Conservation (phyloP, 2,797 vertebrate genomes). For the Brotula barbata region DNA sequence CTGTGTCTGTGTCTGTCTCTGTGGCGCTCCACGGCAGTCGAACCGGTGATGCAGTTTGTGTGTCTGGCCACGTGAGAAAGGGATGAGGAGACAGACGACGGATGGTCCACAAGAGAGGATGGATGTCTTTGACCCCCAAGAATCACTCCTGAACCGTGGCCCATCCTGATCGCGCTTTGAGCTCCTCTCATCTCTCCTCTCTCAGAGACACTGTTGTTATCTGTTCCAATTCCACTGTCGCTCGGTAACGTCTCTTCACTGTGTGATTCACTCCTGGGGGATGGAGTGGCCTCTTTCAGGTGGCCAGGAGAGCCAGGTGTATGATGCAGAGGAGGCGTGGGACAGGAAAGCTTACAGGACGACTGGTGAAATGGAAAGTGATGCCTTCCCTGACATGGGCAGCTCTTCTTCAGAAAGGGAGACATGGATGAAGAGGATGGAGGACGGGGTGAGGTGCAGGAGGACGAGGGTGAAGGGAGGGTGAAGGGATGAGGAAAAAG, state of each 20-base stretch:
- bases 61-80: constrained; percentile 64
- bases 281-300: constrained; percentile 90
- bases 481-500: constrained; percentile 75
- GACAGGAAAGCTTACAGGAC: constrained; percentile 77
- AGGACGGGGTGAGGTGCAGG: constrained; percentile 37
- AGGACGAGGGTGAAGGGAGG: constrained; percentile 44
- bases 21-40: constrained; percentile 71
- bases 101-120: constrained; percentile 81
- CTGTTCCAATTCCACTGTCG: constrained; percentile 92
- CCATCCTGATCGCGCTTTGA: constrained; percentile 62
- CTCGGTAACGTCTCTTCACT: constrained; percentile 92
- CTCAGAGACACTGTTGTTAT: constrained; percentile 92
- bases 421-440: constrained; percentile 78
- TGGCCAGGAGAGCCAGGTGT: constrained; percentile 88
- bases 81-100: constrained; percentile 73
- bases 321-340: constrained; percentile 55
- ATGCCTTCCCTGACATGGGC: constrained; percentile 86
- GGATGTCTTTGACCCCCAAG: constrained; percentile 64
- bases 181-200: constrained; percentile 83
- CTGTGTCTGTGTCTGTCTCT: constrained; percentile 92
- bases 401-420: constrained; percentile 87
- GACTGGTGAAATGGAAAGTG: constrained; percentile 80
- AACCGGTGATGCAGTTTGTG: constrained; percentile 63
- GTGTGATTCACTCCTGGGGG: constrained; percentile 91
- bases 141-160: constrained; percentile 60